Percentiles rank a stretch among this genome's conserved stretches.
phyloP scores from a whole-genome alignment of 2,797 vertebrate species.

The Channallabes apus region DNA sequence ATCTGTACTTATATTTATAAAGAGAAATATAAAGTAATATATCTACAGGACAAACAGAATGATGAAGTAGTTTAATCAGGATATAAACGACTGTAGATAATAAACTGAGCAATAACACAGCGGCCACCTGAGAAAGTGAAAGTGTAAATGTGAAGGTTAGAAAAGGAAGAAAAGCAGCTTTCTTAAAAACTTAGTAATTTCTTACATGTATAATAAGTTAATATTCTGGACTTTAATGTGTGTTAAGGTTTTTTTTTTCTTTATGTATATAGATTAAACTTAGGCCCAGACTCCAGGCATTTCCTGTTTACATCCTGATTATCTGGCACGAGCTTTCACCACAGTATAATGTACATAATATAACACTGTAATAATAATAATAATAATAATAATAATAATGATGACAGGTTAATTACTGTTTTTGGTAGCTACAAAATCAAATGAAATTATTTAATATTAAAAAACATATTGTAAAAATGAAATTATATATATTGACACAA shows the following conservation, averaged over 20 bases:
- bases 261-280: not conserved
- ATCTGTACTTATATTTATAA: not conserved
- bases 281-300: not conserved
- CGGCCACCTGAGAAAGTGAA: not conserved
- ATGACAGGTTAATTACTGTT: not conserved
- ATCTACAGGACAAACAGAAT: too few relatives aligned
- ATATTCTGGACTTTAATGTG: too few relatives aligned
- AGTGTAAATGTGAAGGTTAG: not conserved
- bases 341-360: not conserved
- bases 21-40: not conserved
- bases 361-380: not conserved
- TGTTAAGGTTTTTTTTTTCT: not conserved
- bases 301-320: conserved; percentile 11
- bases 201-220: too few relatives aligned
- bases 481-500: not conserved
- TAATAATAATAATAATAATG: not conserved
- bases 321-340: not conserved
- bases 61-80: not conserved
- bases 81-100: not conserved
- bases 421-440: not conserved
- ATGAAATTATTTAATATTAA: not conserved
- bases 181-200: not conserved
- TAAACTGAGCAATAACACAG: too few relatives aligned
- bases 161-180: too few relatives aligned
- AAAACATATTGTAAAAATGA: not conserved